Percentiles rank a stretch among this genome's conserved stretches.
Conservation (phyloP, 2,113 vertebrate species). For the Clarias batrachus region DNA sequence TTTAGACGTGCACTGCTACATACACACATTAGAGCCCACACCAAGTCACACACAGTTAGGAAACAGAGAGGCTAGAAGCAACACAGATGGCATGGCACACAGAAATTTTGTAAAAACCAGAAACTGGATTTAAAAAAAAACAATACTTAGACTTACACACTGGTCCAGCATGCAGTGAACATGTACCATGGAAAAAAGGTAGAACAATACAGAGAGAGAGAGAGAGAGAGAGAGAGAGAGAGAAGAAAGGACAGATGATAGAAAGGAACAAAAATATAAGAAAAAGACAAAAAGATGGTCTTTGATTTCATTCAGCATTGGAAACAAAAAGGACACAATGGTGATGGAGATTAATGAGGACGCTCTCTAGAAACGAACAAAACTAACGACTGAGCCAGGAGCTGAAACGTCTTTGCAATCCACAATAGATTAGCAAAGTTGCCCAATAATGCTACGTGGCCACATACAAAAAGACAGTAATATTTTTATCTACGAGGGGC, state of each 20-base stretch:
- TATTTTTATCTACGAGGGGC: background rate
- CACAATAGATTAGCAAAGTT: slow-evolving; percentile 50
- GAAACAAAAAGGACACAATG: slow-evolving; percentile 60
- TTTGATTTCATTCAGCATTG: slow-evolving; percentile 52
- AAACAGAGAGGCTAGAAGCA: slow-evolving; percentile 20
- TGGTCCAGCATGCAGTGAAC: slow-evolving; percentile 78
- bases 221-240: slow-evolving; percentile 20
- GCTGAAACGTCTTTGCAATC: slow-evolving; percentile 46
- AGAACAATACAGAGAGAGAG: slow-evolving; percentile 16
- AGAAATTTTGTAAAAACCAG: slow-evolving; percentile 30
- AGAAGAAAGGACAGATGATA: slow-evolving; percentile 25
- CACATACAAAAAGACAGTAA: slow-evolving; percentile 29
- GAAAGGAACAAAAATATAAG: slow-evolving; percentile 41
- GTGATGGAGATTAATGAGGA: slow-evolving; percentile 43
- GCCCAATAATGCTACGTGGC: slow-evolving; percentile 17
- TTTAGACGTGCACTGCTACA: slow-evolving; percentile 27
- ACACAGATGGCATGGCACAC: slow-evolving; percentile 35
- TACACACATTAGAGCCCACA: slow-evolving; percentile 25
- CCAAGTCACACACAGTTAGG: slow-evolving; percentile 37
- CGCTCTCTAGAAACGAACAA: slow-evolving; percentile 60
- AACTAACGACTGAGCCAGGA: slow-evolving; percentile 42
- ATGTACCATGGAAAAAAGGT: slow-evolving; percentile 61
- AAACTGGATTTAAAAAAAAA: slow-evolving; percentile 20
- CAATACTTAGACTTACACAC: slow-evolving; percentile 84
- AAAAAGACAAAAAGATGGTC: slow-evolving; percentile 49